These are phyloP conservation scores for Rousettus madagascariensis DNA, from an alignment of 2,797 vertebrate species.

Conservation along the genomic window DNA sequence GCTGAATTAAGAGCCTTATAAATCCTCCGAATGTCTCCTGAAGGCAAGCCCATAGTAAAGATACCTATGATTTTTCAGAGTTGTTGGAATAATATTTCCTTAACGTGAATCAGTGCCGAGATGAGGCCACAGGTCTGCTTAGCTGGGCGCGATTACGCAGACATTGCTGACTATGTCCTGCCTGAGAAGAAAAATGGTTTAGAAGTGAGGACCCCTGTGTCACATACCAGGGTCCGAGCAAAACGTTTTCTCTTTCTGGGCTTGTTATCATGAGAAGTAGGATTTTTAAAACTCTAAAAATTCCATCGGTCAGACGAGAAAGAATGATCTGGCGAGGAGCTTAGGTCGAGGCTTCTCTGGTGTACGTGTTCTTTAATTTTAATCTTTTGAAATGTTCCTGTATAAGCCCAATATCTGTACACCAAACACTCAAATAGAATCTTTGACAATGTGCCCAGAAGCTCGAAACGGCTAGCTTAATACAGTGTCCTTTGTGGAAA, in stretches of 20 bases:
- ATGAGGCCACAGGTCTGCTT: too few species aligned
- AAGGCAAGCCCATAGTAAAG: neutral
- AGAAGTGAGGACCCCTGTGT: neutral
- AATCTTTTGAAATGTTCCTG: neutral
- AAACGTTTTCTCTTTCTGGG: neutral
- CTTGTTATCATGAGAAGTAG: neutral
- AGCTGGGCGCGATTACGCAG: fast-evolving
- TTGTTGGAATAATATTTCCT: neutral
- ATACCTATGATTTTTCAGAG: neutral
- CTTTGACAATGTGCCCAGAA: neutral
- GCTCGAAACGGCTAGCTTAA: neutral
- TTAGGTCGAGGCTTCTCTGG: neutral
- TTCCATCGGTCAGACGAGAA: neutral
- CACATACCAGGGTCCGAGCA: neutral
- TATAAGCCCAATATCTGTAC: neutral
- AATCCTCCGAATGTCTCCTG: neutral
- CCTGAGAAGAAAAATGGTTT: neutral
- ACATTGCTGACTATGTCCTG: fast-evolving
- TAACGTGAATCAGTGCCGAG: neutral
- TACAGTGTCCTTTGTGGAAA: neutral
- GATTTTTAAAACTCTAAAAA: neutral
- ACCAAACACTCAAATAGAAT: neutral
- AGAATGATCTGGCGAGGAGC: neutral
- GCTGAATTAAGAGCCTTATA: neutral
- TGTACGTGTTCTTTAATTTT: neutral